Evolutionary conservation across 1,140 invertebrate species (phyloP), one percentile per base, ranked within the genome.

Genomic region (Bombus picipes): DNA sequence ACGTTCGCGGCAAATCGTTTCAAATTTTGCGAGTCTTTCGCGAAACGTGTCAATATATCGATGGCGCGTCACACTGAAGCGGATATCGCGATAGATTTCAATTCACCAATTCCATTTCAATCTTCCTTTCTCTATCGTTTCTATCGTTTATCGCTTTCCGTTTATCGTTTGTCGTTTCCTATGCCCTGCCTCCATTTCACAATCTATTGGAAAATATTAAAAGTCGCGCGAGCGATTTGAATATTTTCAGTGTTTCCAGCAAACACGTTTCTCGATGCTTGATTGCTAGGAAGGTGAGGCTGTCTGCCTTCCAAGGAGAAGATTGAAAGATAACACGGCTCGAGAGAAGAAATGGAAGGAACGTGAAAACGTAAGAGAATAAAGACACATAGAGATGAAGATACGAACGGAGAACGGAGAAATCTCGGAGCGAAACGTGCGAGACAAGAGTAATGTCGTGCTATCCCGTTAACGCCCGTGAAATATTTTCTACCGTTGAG

Each of bases 261-360:
- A 8, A 43, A 18, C 13, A 41, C 32, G 34, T 57, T 70, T 32
- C 15, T 15, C 74, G n/a, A 28, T 53, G 41, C n/a, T 62, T 74
- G 32, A 71, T 57, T 34, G 18, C 32, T 39, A 43, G 47, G 76
- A 22, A 62, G 47, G 25, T 25, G 9, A 28, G 37, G 22, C 9
- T 8, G 59, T 66, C 81, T 8, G 18, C 3, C n/a, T 62, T 34
- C 34, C 18, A 57, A 53, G 25, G 8, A 22, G 28, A 43, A 74
- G 47, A 85, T 81, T 81, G 84, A 81, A 85, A 81, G 83, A 73
- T 41, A 84, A 72, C 83, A 79, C 18, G 62, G 22, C 47, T 39
- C 25, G 15, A 37, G n/a, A 3, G 78, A 68, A 57, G 71, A 81
- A 85, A 85, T 73, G 43, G 78, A 15, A 18, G 70, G n/a, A 18